Evolutionary conservation across 2,888 invertebrate species (phyloP).

Genomic region (Eristalis tenax): DNA sequence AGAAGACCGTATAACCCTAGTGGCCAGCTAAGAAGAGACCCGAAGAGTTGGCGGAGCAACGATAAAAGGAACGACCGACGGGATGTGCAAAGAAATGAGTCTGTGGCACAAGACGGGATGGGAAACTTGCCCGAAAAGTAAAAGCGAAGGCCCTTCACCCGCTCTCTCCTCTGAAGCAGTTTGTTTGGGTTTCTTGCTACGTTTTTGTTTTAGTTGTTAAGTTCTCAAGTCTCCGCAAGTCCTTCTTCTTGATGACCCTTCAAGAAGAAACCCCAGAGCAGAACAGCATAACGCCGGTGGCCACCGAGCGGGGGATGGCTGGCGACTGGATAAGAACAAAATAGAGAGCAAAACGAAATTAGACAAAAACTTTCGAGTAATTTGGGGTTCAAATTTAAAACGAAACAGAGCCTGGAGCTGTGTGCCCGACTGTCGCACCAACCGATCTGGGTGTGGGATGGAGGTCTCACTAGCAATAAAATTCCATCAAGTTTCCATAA

Average conservation of each 20-base stretch:
- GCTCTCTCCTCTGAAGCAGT: conserved; percentile 1
- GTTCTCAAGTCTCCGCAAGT: conserved; percentile 56
- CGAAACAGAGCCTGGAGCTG: conserved; percentile 11
- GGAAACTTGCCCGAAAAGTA: conserved; percentile 1
- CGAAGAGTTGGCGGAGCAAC: neutral
- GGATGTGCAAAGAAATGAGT: neutral
- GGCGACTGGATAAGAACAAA: neutral
- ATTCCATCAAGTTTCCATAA: conserved; percentile 33
- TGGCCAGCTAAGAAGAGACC: neutral
- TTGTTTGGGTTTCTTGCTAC: conserved; percentile 15
- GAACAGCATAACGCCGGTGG: neutral
- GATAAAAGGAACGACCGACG: neutral
- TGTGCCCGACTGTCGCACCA: neutral
- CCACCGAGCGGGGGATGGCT: neutral
- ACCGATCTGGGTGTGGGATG: conserved; percentile 6
- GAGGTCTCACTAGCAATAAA: conserved; percentile 7
- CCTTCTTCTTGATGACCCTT: conserved; percentile 37
- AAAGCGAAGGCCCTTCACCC: neutral
- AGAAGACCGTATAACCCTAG: conserved; percentile 28
- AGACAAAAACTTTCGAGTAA: conserved; percentile 57
- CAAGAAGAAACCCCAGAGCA: conserved; percentile 10
- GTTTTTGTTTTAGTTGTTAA: conserved; percentile 41
- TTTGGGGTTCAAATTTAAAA: conserved; percentile 52
- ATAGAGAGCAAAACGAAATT: conserved; percentile 35
- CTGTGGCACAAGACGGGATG: neutral